Base-by-base conservation (phyloP, 2,113 vertebrate species). In the Nycticorax nycticorax region DNA sequence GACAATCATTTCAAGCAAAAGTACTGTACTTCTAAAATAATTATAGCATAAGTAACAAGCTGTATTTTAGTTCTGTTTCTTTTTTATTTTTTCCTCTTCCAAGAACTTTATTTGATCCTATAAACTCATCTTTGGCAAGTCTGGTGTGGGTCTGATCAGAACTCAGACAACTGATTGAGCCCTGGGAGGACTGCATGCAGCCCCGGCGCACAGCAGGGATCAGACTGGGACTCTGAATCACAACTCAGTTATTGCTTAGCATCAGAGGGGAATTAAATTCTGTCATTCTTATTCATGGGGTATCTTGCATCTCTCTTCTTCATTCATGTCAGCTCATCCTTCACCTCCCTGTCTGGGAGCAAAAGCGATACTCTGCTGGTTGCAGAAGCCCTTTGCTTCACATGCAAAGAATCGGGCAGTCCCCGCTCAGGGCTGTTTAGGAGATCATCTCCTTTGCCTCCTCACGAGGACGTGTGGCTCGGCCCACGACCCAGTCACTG, bases 381-480 rank as follows among this genome's bases (percentile, higher is more conserved):
- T 69, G 48, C 55, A 66, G 88, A 60, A 90, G n/a, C 15, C 16
- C 41, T 85, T 78, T 55, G 12, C 32, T 78, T 78, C 28, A 4
- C 19, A 8, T n/a, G 30, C 28, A 52, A 39, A 69, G 24, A 23
- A 56, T 32, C 39, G 43, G 74, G 28, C 14, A 23, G 48, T 81
- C 47, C 21, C 18, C 8, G 2, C 20, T 53, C 1, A 3, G 47
- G 35, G 32, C 35, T 41, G 45, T 45, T 75, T 45, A 68, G 32
- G 30, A 62, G 14, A 43, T 37, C 8, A 27, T 4, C 27, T 53
- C 24, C 39, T 77, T 62, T 69, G 20, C 33, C 52, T 81, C 22
- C 10, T 37, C 43, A 14, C 0, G 2, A 56, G 50, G 28, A 32
- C 0, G 0, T 18, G 12, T 18, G 35, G 14, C 41, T 41, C 6